Evolutionary conservation across 2,113 vertebrate genomes (phyloP).

Genomic region (Oceanodroma tethys): DNA sequence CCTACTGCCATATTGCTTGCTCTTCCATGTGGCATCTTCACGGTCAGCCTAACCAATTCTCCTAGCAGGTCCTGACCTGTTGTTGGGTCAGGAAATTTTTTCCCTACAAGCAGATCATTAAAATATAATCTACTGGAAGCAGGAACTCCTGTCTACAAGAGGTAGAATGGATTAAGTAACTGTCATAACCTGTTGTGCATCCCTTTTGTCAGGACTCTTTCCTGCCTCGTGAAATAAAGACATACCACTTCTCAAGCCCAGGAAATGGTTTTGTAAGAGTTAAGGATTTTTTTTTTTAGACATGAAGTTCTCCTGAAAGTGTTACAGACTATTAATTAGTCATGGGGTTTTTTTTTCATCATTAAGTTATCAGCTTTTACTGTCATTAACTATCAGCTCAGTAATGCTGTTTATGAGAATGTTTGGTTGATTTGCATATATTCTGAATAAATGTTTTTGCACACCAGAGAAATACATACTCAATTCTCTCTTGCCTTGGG

Average conservation of each 20-base stretch:
- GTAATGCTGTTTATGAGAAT: not conserved
- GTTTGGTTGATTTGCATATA: constrained; percentile 15
- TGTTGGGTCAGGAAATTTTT: not conserved
- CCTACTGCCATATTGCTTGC: not conserved
- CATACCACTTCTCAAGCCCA: not conserved
- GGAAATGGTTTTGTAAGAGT: not conserved
- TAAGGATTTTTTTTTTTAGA: not conserved
- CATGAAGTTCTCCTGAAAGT: not conserved
- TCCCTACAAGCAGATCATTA: not conserved
- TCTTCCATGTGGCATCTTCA: not conserved
- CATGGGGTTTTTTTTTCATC: not conserved
- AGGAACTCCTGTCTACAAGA: not conserved
- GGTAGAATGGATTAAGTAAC: not conserved
- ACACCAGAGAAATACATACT: constrained; percentile 22
- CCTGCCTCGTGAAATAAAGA: not conserved
- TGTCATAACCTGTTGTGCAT: not conserved
- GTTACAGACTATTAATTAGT: not conserved
- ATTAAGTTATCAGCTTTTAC: constrained; percentile 24
- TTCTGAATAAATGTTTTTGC: constrained; percentile 23
- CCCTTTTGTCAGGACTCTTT: not conserved
- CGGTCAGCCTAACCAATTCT: not conserved
- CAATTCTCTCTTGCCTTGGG: constrained; percentile 24
- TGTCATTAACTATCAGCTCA: constrained; percentile 27
- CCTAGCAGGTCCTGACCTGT: not conserved
- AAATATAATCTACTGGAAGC: not conserved